Evolutionary conservation across 2,888 invertebrate genomes (phyloP).

Genomic region (Polydrusus cervinus): DNA sequence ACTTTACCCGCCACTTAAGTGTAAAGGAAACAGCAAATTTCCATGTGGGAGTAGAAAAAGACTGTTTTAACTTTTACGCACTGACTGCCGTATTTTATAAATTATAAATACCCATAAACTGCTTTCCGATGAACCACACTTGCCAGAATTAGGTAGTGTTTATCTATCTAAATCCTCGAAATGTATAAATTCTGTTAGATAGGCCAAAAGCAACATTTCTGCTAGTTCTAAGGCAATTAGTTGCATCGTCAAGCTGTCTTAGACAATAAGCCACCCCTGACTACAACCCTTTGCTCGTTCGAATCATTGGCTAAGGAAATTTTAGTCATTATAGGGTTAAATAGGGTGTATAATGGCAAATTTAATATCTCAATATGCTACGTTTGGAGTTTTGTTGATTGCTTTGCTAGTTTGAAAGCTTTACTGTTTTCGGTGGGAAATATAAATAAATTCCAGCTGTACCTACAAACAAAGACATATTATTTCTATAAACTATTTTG

Average conservation of each 20-base stretch:
- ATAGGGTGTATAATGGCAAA: slow-evolving; percentile 27
- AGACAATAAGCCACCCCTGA: slow-evolving; percentile 28
- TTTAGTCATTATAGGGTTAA: slow-evolving; percentile 30
- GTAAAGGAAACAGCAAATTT: no score
- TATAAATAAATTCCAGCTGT: no score
- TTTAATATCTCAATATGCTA: slow-evolving; percentile 13
- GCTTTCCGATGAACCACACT: background rate
- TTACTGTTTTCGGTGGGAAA: background rate
- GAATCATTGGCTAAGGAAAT: slow-evolving; percentile 26
- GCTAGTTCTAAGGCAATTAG: slow-evolving; percentile 20
- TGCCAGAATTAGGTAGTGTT: slow-evolving; percentile 10
- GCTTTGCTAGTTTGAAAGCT: background rate
- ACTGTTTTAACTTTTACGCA: no score
- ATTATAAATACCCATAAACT: background rate
- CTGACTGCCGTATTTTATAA: no score
- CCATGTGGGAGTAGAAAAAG: no score
- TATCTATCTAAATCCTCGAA: slow-evolving; percentile 24
- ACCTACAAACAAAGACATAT: no score
- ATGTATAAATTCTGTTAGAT: slow-evolving; percentile 18
- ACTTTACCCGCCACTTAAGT: no score
- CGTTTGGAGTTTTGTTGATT: background rate
- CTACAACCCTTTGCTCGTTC: slow-evolving; percentile 28
- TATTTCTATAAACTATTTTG: no score
- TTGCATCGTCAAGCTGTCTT: slow-evolving; percentile 35
- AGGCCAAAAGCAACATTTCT: slow-evolving; percentile 34